Percentiles rank a stretch among this genome's conserved stretches.
Conservation (phyloP, 2,888 invertebrate genomes). For the Stictocephala bisonia region DNA sequence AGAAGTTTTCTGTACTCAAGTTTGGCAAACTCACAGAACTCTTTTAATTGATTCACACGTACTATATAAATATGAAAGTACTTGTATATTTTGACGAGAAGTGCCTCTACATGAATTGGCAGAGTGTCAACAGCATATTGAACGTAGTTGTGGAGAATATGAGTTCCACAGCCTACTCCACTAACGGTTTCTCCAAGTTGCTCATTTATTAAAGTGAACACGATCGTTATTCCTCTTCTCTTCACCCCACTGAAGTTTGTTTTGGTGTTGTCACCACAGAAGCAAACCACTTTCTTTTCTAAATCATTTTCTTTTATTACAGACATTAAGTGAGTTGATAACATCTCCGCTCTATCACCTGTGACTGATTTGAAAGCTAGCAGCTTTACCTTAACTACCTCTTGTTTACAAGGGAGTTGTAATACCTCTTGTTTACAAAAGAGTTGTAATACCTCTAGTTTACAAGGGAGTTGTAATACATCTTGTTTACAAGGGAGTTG, state of each 20-base stretch:
- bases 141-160: conserved; percentile 61
- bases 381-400: too few relatives aligned
- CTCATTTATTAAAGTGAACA: too few relatives aligned
- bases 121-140: conserved; percentile 60
- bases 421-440: too few relatives aligned
- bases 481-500: too few relatives aligned
- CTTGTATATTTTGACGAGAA: conserved; percentile 61
- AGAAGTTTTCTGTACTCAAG: conserved; percentile 59
- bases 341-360: too few relatives aligned
- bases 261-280: conserved; percentile 49
- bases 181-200: conserved; percentile 55
- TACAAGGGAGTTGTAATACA: too few relatives aligned
- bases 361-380: too few relatives aligned
- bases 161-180: conserved; percentile 61
- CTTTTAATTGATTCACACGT: conserved; percentile 59
- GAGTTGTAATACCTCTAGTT: too few relatives aligned
- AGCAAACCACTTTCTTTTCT: conserved; percentile 29
- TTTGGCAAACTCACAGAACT: conserved; percentile 60
- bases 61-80: conserved; percentile 62
- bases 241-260: conserved; percentile 49
- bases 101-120: conserved; percentile 60
- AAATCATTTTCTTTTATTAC: too few relatives aligned
- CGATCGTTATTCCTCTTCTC: conserved; percentile 38
- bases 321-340: too few relatives aligned
- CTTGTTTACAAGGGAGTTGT: too few relatives aligned